Evolutionary conservation across 2,797 vertebrate species (phyloP).

Genomic region (Chelonia mydas): DNA sequence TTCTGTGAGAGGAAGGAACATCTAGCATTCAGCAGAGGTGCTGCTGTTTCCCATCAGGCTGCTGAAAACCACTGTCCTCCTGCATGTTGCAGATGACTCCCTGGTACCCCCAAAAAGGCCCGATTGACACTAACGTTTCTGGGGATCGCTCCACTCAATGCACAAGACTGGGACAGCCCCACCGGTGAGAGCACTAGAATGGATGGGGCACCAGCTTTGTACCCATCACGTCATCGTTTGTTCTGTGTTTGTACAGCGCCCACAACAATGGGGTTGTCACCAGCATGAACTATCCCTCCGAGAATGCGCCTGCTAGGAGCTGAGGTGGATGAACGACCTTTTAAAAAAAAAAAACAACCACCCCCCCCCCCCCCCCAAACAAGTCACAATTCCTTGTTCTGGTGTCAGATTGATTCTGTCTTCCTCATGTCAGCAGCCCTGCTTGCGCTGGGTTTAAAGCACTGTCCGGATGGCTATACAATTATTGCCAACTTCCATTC

Average conservation of each 20-base stretch:
- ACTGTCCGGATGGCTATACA: constrained; percentile 48
- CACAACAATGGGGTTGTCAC: rapidly evolving
- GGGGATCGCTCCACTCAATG: background rate
- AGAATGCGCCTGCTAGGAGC: background rate
- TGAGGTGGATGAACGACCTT: background rate
- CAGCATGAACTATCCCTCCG: background rate
- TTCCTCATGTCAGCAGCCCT: constrained; percentile 30
- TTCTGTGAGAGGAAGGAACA: background rate
- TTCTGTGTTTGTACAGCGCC: background rate
- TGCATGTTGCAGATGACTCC: background rate
- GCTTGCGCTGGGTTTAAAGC: constrained; percentile 69
- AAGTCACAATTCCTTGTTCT: constrained; percentile 13
- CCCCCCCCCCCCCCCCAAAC: too few relatives aligned
- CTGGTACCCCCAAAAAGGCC: background rate
- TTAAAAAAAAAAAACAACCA: background rate
- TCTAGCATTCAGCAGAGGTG: background rate
- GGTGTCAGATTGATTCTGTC: constrained; percentile 23
- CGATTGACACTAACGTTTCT: background rate
- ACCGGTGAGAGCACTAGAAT: background rate
- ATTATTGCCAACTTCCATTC: constrained; percentile 73
- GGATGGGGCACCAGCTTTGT: background rate
- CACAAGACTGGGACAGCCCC: background rate
- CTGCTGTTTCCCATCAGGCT: background rate
- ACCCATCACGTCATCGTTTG: rapidly evolving
- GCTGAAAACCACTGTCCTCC: background rate